Evolutionary conservation across 2,888 invertebrate genomes (phyloP), one percentile per base, ranked within the genome.

Genomic region (Brenthis ino): DNA sequence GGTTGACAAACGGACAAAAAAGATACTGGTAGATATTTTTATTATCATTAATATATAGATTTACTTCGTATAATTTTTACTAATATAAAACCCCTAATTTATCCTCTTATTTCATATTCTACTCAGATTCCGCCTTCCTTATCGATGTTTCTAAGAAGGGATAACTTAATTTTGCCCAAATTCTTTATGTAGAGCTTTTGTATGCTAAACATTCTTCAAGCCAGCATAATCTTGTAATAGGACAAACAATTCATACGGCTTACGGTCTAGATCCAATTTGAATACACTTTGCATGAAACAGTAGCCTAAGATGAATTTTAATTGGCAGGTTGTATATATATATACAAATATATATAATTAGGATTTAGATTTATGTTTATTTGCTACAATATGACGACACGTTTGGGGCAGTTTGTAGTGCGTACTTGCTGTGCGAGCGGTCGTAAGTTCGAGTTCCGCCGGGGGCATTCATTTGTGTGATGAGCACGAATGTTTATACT

Each of bases 111-210:
- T 58, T 57, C 51, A 28, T 47, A 65, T 47, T 53, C 57, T n/a
- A 58, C 57, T 58, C 50, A 57, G 51, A 28, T 11, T 58, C 53
- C 48, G 43, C 20, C 16, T 33, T 8, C 16, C 65, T 60, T 54
- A 73, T 71, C 51, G 65, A 51, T 24, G 61, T 60, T 54, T 53
- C 57, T 58, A 65, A 64, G 51, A 68, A 70, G 60, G 70, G 72
- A 73, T 76, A 76, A 76, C 72, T 73, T 74, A 63, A 71, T 76
- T 76, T 71, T 43, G 65, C 65, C 69, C 67, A 65, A 76, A 76
- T 71, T 73, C 72, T 74, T 76, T 72, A 72, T 65, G 65, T 72
- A 69, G 48, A 67, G 70, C 65, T 72, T 74, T 74, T 73, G 69
- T 75, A 76, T 75, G 75, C 75, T 73, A 74, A 76, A 68, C 70